Base-by-base conservation (phyloP, 2,113 vertebrate species). In the Sander vitreus region DNA sequence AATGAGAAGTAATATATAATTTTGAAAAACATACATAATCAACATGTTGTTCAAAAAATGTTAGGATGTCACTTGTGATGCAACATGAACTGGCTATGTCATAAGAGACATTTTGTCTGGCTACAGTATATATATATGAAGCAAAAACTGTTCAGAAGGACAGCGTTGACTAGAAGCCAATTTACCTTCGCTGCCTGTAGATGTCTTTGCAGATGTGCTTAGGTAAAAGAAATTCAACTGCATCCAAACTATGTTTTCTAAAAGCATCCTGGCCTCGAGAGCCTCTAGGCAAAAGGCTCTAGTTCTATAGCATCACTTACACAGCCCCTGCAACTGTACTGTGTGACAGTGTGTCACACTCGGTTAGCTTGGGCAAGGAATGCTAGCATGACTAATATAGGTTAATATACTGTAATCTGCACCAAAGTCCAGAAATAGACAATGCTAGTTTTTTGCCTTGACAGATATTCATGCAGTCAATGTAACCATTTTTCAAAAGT, bases 181-280 rank as follows among this genome's bases (percentile, higher is more conserved):
- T 74, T 64, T 25, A 54, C 39, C 6, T 74, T 64, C 21, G 47
- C 27, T 6, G 11, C 55, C 53, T 70, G 51, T 47, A 53, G 73
- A 65, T 74, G 43, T 68, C 30, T 80, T 10, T 36, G 39, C 2
- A 2, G 36, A 5, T 30, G 55, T 57, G 57, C 45, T 48, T 16
- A 25, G 72, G 23, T 80, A 80, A 77, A 80, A 58, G 9, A 77
- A 73, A 87, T 84, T 68, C n/a, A 69, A 73, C 55, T 70, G 63
- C 55, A 75, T 54, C 51, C 21, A 80, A 73, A 68, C 64, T 62
- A n/a, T 76, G 55, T 76, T 66, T 88, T 79, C 76, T 73, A 23
- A 59, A 85, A 86, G 69, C 53, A 51, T 78, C 36, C 71, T 9
- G 3, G 45, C 58, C 50, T 47, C 57, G 73, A 83, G 30, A 48